Evolutionary conservation across 2,888 invertebrate species (phyloP).

Genomic region (Andrena chrysosceles): DNA sequence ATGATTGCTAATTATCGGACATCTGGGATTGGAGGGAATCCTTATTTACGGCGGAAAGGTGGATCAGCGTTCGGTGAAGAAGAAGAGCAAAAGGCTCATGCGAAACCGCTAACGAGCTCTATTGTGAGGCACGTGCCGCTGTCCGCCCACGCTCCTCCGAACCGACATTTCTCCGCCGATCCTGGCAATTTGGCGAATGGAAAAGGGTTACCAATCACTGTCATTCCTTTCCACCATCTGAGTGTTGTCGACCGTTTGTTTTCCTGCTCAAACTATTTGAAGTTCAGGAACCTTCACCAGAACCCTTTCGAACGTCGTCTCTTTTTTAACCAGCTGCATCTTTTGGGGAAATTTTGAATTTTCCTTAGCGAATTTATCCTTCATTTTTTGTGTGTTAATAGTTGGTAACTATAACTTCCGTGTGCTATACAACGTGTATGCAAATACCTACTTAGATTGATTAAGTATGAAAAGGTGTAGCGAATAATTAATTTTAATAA

Average conservation of each 20-base stretch:
- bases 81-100: conserved; percentile 57
- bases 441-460: too few species aligned
- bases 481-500: too few species aligned
- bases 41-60: conserved; percentile 63
- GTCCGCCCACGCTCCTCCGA: conserved; percentile 77
- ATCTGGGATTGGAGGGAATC: conserved; percentile 59
- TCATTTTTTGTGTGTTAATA: neutral
- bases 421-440: too few species aligned
- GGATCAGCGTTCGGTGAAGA: conserved; percentile 40
- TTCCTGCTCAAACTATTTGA: neutral
- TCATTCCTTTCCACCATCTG: conserved; percentile 15
- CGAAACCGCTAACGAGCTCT: conserved; percentile 76
- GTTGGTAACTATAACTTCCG: neutral
- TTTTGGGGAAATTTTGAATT: neutral
- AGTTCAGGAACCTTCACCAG: neutral
- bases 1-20: conserved; percentile 66
- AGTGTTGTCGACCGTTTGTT: neutral
- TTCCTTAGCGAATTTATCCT: neutral
- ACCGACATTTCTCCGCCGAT: conserved; percentile 53
- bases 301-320: neutral
- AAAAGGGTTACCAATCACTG: conserved; percentile 55
- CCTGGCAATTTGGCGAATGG: conserved; percentile 52
- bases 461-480: too few species aligned
- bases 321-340: neutral
- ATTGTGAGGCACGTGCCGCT: conserved; percentile 78